phyloP scores from a whole-genome alignment of 2,888 invertebrate species.

The Lomographa bimaculata region DNA sequence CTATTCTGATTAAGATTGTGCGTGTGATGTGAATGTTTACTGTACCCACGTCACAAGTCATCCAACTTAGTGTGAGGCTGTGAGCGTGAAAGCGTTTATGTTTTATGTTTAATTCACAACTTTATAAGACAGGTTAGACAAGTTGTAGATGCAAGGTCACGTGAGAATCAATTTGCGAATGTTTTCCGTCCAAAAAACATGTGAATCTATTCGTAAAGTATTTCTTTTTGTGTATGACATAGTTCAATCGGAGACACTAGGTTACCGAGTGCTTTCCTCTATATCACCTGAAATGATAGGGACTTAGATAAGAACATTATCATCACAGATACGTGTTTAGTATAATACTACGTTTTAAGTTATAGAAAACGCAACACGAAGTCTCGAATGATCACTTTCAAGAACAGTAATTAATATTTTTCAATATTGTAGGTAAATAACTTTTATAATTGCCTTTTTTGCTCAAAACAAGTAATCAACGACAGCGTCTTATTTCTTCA shows the following conservation, averaged over 20 bases:
- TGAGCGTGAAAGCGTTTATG: too few species aligned
- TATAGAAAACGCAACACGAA: too few species aligned
- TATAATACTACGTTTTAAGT: too few species aligned
- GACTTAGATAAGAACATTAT: conserved; percentile 2
- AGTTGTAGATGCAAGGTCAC: conserved; percentile 5
- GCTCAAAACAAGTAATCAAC: conserved; percentile 8
- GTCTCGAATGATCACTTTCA: not conserved
- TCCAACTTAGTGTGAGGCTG: too few species aligned
- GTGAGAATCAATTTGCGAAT: not conserved
- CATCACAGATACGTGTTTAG: not conserved
- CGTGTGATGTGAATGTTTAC: too few species aligned
- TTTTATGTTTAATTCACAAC: too few species aligned
- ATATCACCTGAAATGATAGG: conserved; percentile 8
- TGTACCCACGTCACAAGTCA: too few species aligned
- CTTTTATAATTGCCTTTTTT: conserved; percentile 5
- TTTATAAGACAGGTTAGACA: conserved; percentile 7
- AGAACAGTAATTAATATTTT: not conserved
- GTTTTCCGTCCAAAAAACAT: too few species aligned
- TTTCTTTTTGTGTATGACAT: conserved; percentile 2
- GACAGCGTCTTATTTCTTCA: conserved; percentile 15
- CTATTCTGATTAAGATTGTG: too few species aligned
- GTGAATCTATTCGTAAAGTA: too few species aligned
- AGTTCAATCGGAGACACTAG: not conserved
- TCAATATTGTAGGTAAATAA: not conserved
- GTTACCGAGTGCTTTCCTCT: conserved; percentile 3